Evolutionary conservation across 1,140 invertebrate species (phyloP), one percentile per base, ranked within the genome.

Genomic region (Asobara japonica): DNA sequence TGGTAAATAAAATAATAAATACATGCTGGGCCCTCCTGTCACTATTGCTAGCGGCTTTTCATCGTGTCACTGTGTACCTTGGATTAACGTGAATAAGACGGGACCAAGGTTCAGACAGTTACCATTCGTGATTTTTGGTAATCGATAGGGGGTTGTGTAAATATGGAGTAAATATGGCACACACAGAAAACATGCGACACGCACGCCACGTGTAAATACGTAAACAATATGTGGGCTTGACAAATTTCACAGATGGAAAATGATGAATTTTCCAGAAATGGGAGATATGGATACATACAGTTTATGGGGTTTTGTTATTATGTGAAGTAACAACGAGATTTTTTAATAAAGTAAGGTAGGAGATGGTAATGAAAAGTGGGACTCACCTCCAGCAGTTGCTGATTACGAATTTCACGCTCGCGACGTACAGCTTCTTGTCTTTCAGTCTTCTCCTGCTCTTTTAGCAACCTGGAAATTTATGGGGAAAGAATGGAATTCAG

Each of bases 361-460:
- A 69, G 67, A 7, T 31, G 36, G 56, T 18, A 20, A 29, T 33
- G 3, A 66, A 76, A 69, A 75, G 67, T 33, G 64, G 11, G 62
- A 86, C 83, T 86, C 77, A 90, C 90, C 89, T 93, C 92, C 36
- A 92, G 86, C 10, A 92, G 84, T 79, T 93, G 92, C 77, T 94
- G 93, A 78, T 92, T 92, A 75, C 92, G 89, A 25, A 93, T 89
- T 80, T 95, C 94, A 72, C 91, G 89, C 79, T 95, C 94, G 66
- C 92, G 89, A 45, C 92, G 88, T 62, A 92, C 90, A 76, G 93
- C 92, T 81, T 95, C 94, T 79, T 94, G 90, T 71, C 92, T 89
- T 77, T 96, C 94, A 31, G 91, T 89, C 77, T 93, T 92, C 83
- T 97, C 95, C 72, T 93, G 90, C 75, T 95, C 93, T 79, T 92